Evolutionary conservation across 2,888 invertebrate species (phyloP), one percentile per base, ranked within the genome.

Genomic region (Xanthorhoe spadicearia): DNA sequence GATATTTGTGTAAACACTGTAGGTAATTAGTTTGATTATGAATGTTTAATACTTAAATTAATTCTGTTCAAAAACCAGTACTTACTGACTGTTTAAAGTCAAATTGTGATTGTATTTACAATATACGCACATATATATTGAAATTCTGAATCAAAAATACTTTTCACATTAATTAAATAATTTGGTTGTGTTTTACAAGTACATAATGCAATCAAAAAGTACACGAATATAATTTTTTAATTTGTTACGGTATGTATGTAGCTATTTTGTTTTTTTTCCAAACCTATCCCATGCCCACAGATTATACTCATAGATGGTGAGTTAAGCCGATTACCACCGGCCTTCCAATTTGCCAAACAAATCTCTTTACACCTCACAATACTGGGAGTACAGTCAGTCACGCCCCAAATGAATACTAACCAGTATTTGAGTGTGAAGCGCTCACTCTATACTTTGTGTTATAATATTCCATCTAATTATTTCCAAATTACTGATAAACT

Each of bases 281-380:
- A 57, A 38, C 43, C 54, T 28, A 49, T 49, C 49, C 28, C 13
- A 32, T 55, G 50, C 50, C 63, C 67, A 60, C 53, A 64, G 64
- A 68, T 61, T 61, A 68, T 61, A 50, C 56, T 59, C 49, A 38
- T 43, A 57, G 56, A 67, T 62, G 61, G 72, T 38, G 63, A 76
- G 76, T 77, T 89, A 88, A 89, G 88, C 88, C 82, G 88, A 84
- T 89, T 88, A 87, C 80, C 58, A 62, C 56, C 76, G 77, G 79
- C 82, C 84, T 82, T 83, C 85, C 87, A 88, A 88, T 87, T 89
- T 86, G 83, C 80, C 79, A 79, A 76, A 81, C 82, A 86, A 87
- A 88, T 87, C 88, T 83, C 82, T 81, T 84, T 81, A 70, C 86
- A 83, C 86, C 84, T 85, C 75, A 77, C 78, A 80, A 80, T 81